phyloP scores from a whole-genome alignment of 2,797 vertebrate genomes.

The Micropoecilia bifurca region DNA sequence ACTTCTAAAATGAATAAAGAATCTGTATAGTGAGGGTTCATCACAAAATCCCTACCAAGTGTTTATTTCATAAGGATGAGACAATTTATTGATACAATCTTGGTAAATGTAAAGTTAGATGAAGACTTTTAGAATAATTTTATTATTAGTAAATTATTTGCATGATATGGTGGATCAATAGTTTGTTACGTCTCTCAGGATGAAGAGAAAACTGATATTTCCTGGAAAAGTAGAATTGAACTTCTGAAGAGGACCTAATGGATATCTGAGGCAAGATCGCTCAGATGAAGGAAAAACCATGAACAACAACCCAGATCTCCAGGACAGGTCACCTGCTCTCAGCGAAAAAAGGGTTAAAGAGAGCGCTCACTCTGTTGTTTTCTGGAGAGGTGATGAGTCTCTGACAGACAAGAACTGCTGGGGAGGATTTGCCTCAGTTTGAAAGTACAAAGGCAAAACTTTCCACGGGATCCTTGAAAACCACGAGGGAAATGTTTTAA shows the following conservation, averaged over 20 bases:
- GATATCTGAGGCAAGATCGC: slow-evolving; percentile 2
- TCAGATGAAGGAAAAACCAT: slow-evolving; percentile 5
- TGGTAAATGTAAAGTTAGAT: too few relatives aligned
- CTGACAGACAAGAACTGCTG: background rate
- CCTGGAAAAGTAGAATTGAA: background rate
- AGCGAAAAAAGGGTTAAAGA: background rate
- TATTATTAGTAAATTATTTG: background rate
- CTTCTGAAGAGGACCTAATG: background rate
- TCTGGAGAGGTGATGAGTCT: background rate
- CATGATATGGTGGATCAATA: background rate
- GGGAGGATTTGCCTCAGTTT: background rate
- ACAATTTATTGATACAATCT: background rate
- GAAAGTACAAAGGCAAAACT: background rate
- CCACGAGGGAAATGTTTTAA: background rate
- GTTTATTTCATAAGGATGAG: background rate
- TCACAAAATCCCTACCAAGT: slow-evolving; percentile 1
- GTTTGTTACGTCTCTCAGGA: background rate
- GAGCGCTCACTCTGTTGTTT: background rate
- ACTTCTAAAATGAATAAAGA: background rate
- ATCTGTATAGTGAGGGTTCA: background rate
- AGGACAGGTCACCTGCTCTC: background rate
- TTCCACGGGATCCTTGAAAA: background rate
- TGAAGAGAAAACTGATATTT: background rate
- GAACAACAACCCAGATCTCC: background rate
- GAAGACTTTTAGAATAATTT: background rate